Evolutionary conservation across 2,888 invertebrate species (phyloP).

Genomic region (Cephus spinipes): DNA sequence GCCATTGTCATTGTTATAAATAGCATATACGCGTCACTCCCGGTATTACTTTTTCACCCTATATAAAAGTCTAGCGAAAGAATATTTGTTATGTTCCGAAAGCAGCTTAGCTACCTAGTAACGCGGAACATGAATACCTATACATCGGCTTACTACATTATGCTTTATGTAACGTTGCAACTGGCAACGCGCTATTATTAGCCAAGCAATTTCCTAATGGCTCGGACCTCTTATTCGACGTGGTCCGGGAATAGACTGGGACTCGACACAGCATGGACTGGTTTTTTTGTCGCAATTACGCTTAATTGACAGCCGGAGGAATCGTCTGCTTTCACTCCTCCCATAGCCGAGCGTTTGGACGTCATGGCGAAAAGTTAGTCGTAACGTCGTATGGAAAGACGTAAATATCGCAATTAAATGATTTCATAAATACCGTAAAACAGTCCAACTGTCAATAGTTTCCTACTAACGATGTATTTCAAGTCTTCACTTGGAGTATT

Average conservation of each 20-base stretch:
- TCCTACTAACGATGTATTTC: too few species aligned
- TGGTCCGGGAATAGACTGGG: conserved; percentile 31
- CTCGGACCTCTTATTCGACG: conserved; percentile 32
- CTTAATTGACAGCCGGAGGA: conserved; percentile 27
- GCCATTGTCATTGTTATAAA: not conserved
- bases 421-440: not conserved
- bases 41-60: not conserved
- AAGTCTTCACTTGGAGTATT: not conserved
- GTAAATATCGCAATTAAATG: not conserved
- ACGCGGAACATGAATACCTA: not conserved
- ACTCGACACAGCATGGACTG: conserved; percentile 4
- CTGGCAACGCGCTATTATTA: conserved; percentile 44
- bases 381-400: not conserved
- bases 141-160: not conserved
- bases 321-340: not conserved
- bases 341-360: not conserved
- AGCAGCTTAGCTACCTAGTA: not conserved
- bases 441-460: not conserved
- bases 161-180: conserved; percentile 36
- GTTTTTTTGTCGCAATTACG: conserved; percentile 30
- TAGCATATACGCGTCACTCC: not conserved
- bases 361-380: not conserved
- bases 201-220: conserved; percentile 46
- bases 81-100: not conserved
- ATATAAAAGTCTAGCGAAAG: not conserved